Base-by-base conservation (phyloP, 2,113 vertebrate genomes). In the Dermatemys mawii region DNA sequence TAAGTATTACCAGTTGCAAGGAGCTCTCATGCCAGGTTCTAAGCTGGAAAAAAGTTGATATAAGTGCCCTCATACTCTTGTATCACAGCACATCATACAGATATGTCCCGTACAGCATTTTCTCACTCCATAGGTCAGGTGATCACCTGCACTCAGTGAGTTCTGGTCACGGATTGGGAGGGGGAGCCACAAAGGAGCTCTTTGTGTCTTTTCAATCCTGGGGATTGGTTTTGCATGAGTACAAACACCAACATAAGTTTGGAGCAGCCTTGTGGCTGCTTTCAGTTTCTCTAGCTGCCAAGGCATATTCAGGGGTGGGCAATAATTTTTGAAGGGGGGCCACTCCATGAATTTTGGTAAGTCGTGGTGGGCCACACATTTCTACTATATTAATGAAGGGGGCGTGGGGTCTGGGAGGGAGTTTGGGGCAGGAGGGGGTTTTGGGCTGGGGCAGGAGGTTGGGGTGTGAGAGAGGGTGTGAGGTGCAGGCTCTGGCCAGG, bases 31-130 rank as follows among this genome's bases (percentile, higher is more conserved):
- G 21, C 50, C 49, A 70, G 16, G 11, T 54, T 26, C 21, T 60
- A 0, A 0, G 35, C 19, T 81, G 12, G 7, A 0, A 1, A 76
- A 54, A 55, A 83, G 48, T 9, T 7, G 8, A 0, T 2, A 11
- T 44, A n/a, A 8, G 13, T 79, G 17, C 3, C 78, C 14, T 49
- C 19, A 21, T 17, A 24, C 2, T 16, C 32, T 3, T n/a, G 48
- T 50, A 1, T 63, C 2, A 13, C 2, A 11, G 11, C 46, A 8
- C 14, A 0, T 0, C 50, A 86, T 83, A 48, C 82, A 48, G 32
- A 8, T 3, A 1, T 1, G 3, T 24, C 5, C 48, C 44, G 6
- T 19, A n/a, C 2, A 32, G 49, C 8, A 6, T 32, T 10, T 51
- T 54, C 38, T 75, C 41, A 44, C 70, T 75, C 38, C n/a, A n/a